These are phyloP conservation scores for Ardeotis arabs DNA, from an alignment of 2,113 vertebrate species.

Conservation along the genomic window DNA sequence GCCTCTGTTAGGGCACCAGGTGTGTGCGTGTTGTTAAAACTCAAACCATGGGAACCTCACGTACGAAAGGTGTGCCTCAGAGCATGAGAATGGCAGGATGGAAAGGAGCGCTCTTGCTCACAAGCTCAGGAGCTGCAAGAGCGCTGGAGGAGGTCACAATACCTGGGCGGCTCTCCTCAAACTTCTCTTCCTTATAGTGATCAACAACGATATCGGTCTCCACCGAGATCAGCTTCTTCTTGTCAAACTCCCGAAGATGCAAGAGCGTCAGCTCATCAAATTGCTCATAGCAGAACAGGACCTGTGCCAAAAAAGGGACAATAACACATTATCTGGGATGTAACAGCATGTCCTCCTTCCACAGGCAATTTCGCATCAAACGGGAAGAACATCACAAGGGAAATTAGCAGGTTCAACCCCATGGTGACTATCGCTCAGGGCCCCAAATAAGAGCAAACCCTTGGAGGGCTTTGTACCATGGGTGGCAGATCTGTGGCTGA, in stretches of 20 bases:
- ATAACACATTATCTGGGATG: background rate
- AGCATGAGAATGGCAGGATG: background rate
- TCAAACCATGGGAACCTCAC: background rate
- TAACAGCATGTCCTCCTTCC: background rate
- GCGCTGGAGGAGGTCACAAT: background rate
- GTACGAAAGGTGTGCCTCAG: background rate
- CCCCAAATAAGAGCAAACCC: background rate
- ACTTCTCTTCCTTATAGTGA: constrained; percentile 96
- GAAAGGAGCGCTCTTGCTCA: background rate
- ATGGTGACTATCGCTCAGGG: background rate
- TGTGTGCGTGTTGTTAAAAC: background rate
- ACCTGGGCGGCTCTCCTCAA: constrained; percentile 86
- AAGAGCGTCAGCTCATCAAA: constrained; percentile 96
- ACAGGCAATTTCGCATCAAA: background rate
- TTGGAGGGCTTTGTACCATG: background rate
- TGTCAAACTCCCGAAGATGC: constrained; percentile 93
- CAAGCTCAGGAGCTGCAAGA: background rate
- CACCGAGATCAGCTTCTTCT: constrained; percentile 94
- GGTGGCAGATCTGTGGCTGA: background rate
- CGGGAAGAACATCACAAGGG: background rate
- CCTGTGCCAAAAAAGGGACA: constrained; percentile 73
- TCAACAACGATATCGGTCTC: constrained; percentile 98
- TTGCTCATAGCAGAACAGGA: constrained; percentile 97
- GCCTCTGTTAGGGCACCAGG: background rate
- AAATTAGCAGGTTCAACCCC: background rate